These are phyloP conservation scores for Setophaga kirtlandii DNA, from an alignment of 2,113 vertebrate species.

Conservation along the genomic window DNA sequence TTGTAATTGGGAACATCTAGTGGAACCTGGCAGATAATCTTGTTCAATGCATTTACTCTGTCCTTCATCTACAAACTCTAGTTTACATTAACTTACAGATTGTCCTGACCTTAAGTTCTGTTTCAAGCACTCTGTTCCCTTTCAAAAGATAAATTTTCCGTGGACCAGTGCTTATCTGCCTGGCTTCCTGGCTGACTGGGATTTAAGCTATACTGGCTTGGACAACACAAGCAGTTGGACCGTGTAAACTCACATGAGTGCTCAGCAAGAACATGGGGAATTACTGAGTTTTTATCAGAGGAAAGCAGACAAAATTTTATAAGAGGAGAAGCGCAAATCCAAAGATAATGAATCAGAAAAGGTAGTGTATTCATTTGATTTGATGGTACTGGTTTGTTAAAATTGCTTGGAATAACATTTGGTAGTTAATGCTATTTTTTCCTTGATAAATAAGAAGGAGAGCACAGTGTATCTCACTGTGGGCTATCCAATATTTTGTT, in stretches of 20 bases:
- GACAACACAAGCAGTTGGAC: background rate
- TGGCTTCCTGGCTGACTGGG: background rate
- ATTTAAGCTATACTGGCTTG: conserved; percentile 3
- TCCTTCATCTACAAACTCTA: background rate
- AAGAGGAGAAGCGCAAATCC: background rate
- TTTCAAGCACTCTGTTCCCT: background rate
- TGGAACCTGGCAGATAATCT: background rate
- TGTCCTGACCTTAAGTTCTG: background rate
- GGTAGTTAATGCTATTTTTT: background rate
- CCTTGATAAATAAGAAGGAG: background rate
- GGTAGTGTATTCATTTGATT: background rate
- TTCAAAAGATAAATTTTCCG: conserved; percentile 20
- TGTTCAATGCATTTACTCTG: background rate
- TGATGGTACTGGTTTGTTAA: background rate
- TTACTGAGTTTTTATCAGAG: background rate
- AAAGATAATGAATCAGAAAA: conserved; percentile 56
- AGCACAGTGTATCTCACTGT: background rate
- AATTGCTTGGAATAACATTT: background rate
- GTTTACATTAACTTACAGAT: background rate
- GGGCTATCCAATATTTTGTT: fast-evolving
- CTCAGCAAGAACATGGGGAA: background rate
- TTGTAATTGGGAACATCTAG: background rate
- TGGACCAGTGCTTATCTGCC: conserved; percentile 35
- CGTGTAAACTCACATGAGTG: background rate
- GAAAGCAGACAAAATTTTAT: background rate